A percentile compares a stretch with the other conserved stretches of the same genome.
Evolutionary conservation across 2,888 invertebrate species (phyloP).

Genomic region (Xestia xanthographa): DNA sequence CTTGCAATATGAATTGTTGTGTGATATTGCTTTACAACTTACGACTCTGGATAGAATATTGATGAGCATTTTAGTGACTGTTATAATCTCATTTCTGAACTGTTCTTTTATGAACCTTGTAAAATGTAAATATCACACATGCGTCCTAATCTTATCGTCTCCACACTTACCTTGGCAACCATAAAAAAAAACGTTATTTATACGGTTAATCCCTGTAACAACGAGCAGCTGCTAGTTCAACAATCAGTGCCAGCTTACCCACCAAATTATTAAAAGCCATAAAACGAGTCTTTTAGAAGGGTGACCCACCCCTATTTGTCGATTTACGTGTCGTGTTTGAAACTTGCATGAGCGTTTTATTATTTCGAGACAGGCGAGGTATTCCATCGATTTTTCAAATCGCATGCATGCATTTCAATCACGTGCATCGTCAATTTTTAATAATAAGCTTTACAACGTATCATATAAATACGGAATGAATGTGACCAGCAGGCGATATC

Average conservation of each 20-base stretch:
- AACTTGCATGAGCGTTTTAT: constrained; percentile 85
- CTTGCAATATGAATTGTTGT: constrained; percentile 31
- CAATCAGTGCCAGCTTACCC: constrained; percentile 89
- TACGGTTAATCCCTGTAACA: constrained; percentile 82
- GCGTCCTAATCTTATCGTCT: constrained; percentile 74
- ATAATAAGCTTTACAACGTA: constrained; percentile 34
- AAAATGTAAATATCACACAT: constrained; percentile 66
- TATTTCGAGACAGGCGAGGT: constrained; percentile 84
- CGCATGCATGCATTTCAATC: constrained; percentile 49
- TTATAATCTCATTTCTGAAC: constrained; percentile 23
- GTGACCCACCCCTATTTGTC: constrained; percentile 87
- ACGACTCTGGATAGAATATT: constrained; percentile 30
- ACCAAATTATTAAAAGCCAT: constrained; percentile 90
- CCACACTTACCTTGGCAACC: constrained; percentile 75
- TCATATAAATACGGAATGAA: constrained; percentile 36
- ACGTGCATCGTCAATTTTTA: constrained; percentile 44
- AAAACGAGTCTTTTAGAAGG: constrained; percentile 89
- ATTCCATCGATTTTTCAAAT: constrained; percentile 79
- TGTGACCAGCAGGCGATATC: constrained; percentile 1
- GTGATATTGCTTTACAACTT: constrained; percentile 29
- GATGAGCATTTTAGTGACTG: constrained; percentile 17
- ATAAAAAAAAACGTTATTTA: constrained; percentile 79
- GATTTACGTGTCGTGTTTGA: constrained; percentile 84
- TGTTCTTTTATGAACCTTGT: constrained; percentile 51
- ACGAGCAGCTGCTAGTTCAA: constrained; percentile 85